Evolutionary conservation across 2,888 invertebrate genomes (phyloP).

Genomic region (Acleris literana): DNA sequence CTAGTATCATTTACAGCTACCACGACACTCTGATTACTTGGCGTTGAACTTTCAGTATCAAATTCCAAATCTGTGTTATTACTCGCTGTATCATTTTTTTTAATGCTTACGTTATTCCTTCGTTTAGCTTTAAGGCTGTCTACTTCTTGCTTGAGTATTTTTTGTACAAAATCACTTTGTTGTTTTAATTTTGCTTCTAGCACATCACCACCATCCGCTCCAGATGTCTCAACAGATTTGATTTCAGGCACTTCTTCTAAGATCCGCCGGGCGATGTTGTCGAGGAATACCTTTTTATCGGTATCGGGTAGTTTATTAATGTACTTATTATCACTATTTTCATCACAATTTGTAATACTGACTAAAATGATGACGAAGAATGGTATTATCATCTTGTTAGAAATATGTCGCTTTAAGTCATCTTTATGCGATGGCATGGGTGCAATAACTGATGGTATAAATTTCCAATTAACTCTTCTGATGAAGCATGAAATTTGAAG

Average conservation of each 20-base stretch:
- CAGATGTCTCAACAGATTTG: conserved; percentile 39
- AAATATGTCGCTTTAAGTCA: conserved; percentile 41
- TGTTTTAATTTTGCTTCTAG: conserved; percentile 54
- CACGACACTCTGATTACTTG: too few relatives aligned
- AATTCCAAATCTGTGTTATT: too few relatives aligned
- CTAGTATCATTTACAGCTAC: too few relatives aligned
- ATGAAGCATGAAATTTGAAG: conserved; percentile 31
- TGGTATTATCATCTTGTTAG: conserved; percentile 47
- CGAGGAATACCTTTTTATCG: conserved; percentile 64
- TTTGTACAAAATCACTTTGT: conserved; percentile 57
- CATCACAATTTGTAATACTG: conserved; percentile 40
- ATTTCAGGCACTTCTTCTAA: conserved; percentile 52
- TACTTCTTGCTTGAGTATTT: conserved; percentile 48
- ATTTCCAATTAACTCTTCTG: conserved; percentile 8
- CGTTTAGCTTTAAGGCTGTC: conserved; percentile 38
- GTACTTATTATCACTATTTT: conserved; percentile 58
- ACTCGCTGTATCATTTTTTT: too few relatives aligned
- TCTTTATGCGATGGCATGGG: background rate
- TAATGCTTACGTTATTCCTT: conserved; percentile 12
- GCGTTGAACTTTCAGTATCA: too few relatives aligned
- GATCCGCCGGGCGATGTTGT: conserved; percentile 65
- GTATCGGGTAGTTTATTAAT: conserved; percentile 65
- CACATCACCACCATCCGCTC: conserved; percentile 49
- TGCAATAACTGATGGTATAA: conserved; percentile 4
- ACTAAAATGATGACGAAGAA: conserved; percentile 45